phyloP scores from a whole-genome alignment of 2,888 invertebrate species.

The Drosophila quinaria region DNA sequence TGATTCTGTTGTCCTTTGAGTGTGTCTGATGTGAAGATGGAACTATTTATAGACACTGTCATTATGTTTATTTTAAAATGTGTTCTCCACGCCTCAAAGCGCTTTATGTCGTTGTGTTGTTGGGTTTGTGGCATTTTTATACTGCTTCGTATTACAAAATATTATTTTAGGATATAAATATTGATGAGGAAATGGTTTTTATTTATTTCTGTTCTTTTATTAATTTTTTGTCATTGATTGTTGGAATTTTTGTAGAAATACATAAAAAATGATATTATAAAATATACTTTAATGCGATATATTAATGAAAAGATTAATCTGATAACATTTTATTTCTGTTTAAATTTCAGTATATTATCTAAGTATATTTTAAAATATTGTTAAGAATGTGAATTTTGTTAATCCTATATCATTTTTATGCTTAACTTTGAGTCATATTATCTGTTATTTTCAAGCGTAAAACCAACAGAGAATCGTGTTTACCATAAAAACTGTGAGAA shows the following conservation, averaged over 20 bases:
- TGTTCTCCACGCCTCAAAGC: neutral
- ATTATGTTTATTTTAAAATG: conserved; percentile 12
- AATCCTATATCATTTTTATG: conserved; percentile 4
- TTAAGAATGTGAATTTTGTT: neutral
- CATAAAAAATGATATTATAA: too few species aligned
- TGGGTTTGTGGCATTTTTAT: neutral
- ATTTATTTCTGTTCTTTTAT: neutral
- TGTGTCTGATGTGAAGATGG: neutral
- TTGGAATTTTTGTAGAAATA: too few species aligned
- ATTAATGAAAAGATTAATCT: neutral
- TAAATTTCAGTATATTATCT: neutral
- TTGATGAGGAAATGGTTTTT: neutral
- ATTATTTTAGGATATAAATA: conserved; percentile 1
- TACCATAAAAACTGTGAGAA: conserved; percentile 54
- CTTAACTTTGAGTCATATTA: neutral
- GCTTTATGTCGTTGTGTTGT: neutral
- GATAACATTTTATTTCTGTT: neutral
- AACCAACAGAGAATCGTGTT: conserved; percentile 20
- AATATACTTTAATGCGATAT: too few species aligned
- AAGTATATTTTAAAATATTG: too few species aligned
- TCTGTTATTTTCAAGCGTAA: neutral
- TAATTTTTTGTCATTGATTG: neutral
- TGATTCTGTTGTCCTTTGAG: neutral
- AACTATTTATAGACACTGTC: conserved; percentile 24
- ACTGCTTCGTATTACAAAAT: neutral